Percentiles rank a stretch among this genome's conserved stretches.
Evolutionary conservation across 2,888 invertebrate genomes (phyloP).

Genomic region (Eudasyphora cyanicolor): DNA sequence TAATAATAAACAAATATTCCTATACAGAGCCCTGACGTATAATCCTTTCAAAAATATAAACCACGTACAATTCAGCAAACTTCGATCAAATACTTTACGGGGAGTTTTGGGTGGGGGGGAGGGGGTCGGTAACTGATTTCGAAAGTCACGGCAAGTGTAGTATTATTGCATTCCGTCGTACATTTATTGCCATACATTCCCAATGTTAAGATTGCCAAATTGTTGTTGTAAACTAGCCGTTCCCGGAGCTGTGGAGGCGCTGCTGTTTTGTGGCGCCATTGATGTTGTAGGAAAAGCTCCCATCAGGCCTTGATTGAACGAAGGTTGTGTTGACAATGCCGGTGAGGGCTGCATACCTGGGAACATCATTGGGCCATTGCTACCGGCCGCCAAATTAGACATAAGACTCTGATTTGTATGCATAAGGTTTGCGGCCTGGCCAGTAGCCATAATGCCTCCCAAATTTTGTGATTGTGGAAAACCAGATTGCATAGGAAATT

Average conservation of each 20-base stretch:
- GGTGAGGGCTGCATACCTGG: conserved; percentile 53
- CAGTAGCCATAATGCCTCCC: conserved; percentile 71
- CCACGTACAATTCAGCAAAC: conserved; percentile 34
- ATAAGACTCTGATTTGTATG: conserved; percentile 76
- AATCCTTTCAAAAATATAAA: not conserved
- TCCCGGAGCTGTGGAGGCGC: conserved; percentile 68
- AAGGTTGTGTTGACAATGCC: conserved; percentile 46
- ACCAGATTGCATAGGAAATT: conserved; percentile 74
- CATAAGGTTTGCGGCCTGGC: conserved; percentile 71
- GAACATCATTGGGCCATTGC: conserved; percentile 55
- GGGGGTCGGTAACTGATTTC: not conserved
- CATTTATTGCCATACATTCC: conserved; percentile 80
- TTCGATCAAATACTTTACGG: conserved; percentile 25
- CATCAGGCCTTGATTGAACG: conserved; percentile 61
- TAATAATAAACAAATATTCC: conserved; percentile 51
- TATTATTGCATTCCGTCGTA: not conserved
- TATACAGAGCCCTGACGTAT: conserved; percentile 42
- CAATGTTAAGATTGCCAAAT: conserved; percentile 80
- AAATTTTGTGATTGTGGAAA: conserved; percentile 59
- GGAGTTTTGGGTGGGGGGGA: conserved; percentile 11
- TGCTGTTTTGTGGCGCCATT: conserved; percentile 40
- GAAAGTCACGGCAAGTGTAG: conserved; percentile 58
- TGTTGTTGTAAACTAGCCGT: conserved; percentile 79
- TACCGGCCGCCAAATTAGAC: conserved; percentile 46
- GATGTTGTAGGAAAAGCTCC: conserved; percentile 54